phyloP scores from a whole-genome alignment of 1,140 invertebrate genomes.

The Agraylea sexmaculata region DNA sequence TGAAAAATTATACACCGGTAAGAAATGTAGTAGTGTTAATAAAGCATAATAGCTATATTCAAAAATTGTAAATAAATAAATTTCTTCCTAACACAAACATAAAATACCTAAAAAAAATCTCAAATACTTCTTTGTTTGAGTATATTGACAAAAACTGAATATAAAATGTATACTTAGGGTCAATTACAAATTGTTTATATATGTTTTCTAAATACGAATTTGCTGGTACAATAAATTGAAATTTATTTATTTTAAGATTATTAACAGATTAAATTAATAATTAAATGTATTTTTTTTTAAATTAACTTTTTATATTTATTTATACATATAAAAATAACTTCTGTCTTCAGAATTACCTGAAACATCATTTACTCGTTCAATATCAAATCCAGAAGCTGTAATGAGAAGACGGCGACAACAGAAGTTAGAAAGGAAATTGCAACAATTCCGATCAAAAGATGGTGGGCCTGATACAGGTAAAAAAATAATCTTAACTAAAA shows the following conservation, averaged over 20 bases:
- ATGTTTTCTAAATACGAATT: no score
- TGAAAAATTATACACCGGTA: slow-evolving; percentile 84
- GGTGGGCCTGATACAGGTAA: slow-evolving; percentile 77
- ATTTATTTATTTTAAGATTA: not conserved
- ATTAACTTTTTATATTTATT: not conserved
- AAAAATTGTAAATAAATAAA: no score
- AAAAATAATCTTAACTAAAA: not conserved
- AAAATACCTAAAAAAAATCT: not conserved
- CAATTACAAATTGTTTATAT: no score
- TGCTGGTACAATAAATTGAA: no score
- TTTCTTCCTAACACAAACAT: not conserved
- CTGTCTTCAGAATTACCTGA: slow-evolving; percentile 76
- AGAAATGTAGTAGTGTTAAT: slow-evolving; percentile 14
- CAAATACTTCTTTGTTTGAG: not conserved
- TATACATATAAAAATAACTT: slow-evolving; percentile 8
- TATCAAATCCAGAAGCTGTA: slow-evolving; percentile 98
- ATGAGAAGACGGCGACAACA: slow-evolving; percentile 95
- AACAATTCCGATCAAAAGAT: slow-evolving; percentile 88
- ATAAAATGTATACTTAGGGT: no score
- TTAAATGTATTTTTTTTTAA: slow-evolving; percentile 7
- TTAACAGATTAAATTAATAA: slow-evolving; percentile 7
- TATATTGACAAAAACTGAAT: no score
- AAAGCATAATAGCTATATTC: no score
- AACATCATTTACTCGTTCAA: slow-evolving; percentile 94
- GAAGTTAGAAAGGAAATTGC: slow-evolving; percentile 91